phyloP scores from a whole-genome alignment of 2,113 vertebrate species.

The Lethenteron camtschaticum region DNA sequence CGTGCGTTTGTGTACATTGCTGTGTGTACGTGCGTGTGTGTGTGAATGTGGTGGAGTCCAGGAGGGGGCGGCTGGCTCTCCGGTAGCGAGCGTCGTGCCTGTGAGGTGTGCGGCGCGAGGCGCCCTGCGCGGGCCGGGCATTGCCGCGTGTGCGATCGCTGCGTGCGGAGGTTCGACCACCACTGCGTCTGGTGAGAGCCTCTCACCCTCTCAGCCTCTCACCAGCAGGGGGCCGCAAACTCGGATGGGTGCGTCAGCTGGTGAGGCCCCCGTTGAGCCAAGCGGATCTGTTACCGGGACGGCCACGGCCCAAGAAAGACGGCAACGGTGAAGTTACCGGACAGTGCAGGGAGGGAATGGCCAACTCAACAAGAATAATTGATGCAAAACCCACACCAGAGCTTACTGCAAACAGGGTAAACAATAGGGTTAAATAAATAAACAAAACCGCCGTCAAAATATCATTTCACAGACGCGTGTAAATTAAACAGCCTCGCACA shows the following conservation, averaged over 20 bases:
- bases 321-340: background rate
- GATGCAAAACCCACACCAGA: too few species aligned
- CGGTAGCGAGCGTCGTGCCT: slow-evolving; percentile 11
- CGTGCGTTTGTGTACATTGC: too few species aligned
- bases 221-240: background rate
- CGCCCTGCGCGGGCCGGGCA: slow-evolving; percentile 61
- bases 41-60: too few species aligned
- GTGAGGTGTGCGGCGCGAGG: slow-evolving; percentile 34
- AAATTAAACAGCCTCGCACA: too few species aligned
- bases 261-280: background rate
- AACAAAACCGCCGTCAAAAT: too few species aligned
- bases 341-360: background rate
- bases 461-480: too few species aligned
- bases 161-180: slow-evolving; percentile 67
- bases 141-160: slow-evolving; percentile 63
- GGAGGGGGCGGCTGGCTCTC: too few species aligned
- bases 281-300: background rate
- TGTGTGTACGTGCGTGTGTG: too few species aligned
- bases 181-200: slow-evolving; percentile 84
- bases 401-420: too few species aligned
- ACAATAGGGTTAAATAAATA: too few species aligned
- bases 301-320: background rate
- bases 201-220: background rate
- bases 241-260: slow-evolving; percentile 9
- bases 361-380: background rate